A percentile compares a stretch with the other conserved stretches of the same genome.
Conservation (phyloP, 2,888 invertebrate genomes). For the Agrypnus murinus region DNA sequence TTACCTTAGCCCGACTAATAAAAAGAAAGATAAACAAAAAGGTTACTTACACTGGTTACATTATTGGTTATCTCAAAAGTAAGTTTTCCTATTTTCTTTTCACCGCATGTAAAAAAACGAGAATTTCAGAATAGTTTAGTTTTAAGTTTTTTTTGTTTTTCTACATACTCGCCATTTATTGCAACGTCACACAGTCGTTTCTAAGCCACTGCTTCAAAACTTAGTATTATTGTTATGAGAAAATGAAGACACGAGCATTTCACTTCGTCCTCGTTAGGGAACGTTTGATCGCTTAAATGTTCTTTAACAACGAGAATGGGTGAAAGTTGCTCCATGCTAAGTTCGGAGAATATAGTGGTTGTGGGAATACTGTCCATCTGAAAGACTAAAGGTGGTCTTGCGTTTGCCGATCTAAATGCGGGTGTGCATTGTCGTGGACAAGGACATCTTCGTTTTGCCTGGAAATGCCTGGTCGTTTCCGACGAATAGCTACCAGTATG, state of each 20-base stretch:
- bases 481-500: too few species aligned
- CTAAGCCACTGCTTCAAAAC: background rate
- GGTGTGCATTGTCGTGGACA: too few species aligned
- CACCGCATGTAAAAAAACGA: background rate
- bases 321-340: background rate
- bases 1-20: too few species aligned
- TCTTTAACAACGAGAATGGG: background rate
- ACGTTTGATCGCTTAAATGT: background rate
- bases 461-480: too few species aligned
- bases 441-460: too few species aligned
- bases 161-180: background rate
- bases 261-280: background rate
- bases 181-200: background rate
- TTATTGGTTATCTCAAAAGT: background rate
- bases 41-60: too few species aligned
- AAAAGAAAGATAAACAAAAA: too few species aligned
- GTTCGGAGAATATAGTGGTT: background rate
- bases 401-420: background rate
- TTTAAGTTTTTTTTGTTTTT: background rate
- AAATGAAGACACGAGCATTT: background rate
- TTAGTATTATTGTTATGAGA: background rate
- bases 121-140: background rate
- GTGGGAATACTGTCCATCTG: background rate
- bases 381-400: background rate
- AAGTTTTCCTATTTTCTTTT: conserved; percentile 1